phyloP scores from a whole-genome alignment of 1,140 invertebrate genomes.

The Himalopsyche phryganea region DNA sequence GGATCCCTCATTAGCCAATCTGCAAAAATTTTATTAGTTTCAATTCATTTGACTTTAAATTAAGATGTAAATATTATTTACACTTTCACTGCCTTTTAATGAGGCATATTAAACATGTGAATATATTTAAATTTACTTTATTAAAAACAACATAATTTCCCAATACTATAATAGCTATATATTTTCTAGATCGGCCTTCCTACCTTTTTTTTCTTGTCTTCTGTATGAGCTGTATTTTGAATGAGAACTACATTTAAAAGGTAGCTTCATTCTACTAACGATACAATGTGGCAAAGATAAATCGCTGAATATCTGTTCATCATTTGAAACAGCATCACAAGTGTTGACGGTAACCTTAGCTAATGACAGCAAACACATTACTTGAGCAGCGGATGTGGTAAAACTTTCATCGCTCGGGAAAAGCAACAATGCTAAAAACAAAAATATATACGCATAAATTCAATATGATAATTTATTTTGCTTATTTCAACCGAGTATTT shows the following conservation, averaged over 20 bases:
- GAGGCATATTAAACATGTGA: too few relatives aligned
- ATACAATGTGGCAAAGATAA: conserved; percentile 53
- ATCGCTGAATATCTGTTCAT: conserved; percentile 29
- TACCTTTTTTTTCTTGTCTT: conserved; percentile 41
- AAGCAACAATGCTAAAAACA: conserved; percentile 51
- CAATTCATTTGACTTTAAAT: too few relatives aligned
- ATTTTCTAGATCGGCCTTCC: too few relatives aligned
- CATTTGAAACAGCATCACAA: conserved; percentile 2
- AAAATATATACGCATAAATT: conserved; percentile 19
- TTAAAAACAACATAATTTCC: too few relatives aligned
- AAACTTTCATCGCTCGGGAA: conserved; percentile 50
- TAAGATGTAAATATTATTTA: too few relatives aligned
- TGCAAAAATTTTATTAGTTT: too few relatives aligned
- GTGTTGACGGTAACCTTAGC: conserved; percentile 20
- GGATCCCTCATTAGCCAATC: conserved; percentile 46
- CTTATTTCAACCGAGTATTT: too few relatives aligned
- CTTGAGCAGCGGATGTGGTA: conserved; percentile 17
- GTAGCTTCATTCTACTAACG: conserved; percentile 43
- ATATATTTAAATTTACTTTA: too few relatives aligned
- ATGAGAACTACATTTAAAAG: conserved; percentile 49
- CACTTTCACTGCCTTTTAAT: too few relatives aligned
- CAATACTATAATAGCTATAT: too few relatives aligned
- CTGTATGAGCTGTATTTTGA: conserved; percentile 48
- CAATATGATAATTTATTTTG: too few relatives aligned
- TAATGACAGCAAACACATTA: conserved; percentile 22